phyloP scores from a whole-genome alignment of 1,140 invertebrate species.

The Chironomus tepperi region DNA sequence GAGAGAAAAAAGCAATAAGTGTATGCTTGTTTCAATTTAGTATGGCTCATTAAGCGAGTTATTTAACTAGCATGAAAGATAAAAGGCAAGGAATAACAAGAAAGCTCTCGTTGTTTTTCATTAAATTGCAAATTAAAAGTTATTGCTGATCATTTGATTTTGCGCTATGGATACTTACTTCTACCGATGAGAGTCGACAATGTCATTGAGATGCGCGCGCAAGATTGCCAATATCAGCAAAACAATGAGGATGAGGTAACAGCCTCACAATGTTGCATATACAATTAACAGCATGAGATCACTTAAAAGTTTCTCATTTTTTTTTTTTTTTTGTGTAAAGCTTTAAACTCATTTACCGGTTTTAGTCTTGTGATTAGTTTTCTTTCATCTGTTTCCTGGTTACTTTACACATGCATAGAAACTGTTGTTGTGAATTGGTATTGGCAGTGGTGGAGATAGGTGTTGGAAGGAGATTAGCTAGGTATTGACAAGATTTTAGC shows the following conservation, averaged over 20 bases:
- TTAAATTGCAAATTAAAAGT: too few species aligned
- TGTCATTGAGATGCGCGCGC: neutral
- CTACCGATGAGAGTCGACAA: neutral
- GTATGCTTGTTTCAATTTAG: conserved; percentile 7
- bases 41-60: neutral
- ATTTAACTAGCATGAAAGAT: conserved; percentile 8
- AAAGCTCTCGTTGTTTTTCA: too few species aligned
- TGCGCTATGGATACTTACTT: too few species aligned
- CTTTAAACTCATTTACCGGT: neutral
- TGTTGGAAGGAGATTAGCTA: too few species aligned
- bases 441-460: too few species aligned
- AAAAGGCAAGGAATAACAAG: neutral
- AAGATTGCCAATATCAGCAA: too few species aligned
- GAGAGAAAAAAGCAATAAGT: neutral
- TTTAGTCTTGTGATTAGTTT: neutral
- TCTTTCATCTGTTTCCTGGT: neutral
- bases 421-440: neutral
- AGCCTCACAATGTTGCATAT: too few species aligned
- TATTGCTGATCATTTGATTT: neutral
- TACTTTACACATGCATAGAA: neutral
- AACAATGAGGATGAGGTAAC: too few species aligned
- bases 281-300: too few species aligned
- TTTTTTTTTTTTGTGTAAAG: neutral
- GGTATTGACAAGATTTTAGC: too few species aligned
- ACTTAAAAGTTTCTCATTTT: neutral